Conservation (phyloP, 2,113 vertebrate genomes). For the Dipodomys ordii region DNA sequence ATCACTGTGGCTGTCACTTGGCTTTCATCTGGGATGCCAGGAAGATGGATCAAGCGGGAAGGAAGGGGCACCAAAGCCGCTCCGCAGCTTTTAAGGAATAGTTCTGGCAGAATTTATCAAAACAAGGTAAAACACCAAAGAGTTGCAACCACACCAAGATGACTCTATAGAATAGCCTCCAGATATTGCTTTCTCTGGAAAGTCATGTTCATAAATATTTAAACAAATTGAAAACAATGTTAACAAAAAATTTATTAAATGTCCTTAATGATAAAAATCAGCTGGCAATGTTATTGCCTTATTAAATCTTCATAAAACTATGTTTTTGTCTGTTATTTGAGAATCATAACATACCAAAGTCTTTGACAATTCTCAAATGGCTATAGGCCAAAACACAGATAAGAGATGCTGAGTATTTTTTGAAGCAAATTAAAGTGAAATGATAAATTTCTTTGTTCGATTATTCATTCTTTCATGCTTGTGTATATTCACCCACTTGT, state of each 20-base stretch:
- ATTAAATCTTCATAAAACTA: constrained; percentile 74
- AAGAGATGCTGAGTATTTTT: constrained; percentile 38
- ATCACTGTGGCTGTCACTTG: constrained; percentile 1
- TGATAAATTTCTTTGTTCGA: neutral
- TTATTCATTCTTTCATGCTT: neutral
- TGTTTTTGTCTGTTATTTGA: constrained; percentile 82
- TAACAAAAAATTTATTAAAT: constrained; percentile 84
- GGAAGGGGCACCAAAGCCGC: neutral
- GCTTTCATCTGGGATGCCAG: neutral
- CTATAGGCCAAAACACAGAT: constrained; percentile 44
- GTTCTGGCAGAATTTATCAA: constrained; percentile 38
- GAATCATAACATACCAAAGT: constrained; percentile 56
- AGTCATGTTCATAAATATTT: constrained; percentile 85
- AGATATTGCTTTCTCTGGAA: constrained; percentile 74
- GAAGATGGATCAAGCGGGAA: neutral
- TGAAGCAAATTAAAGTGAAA: constrained; percentile 33
- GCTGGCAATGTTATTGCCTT: constrained; percentile 57
- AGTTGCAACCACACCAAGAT: constrained; percentile 67
- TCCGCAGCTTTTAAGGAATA: neutral
- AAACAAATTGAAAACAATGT: constrained; percentile 85
- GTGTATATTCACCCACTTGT: neutral
- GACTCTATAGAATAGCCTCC: constrained; percentile 55
- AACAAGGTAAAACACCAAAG: constrained; percentile 35
- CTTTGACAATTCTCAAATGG: constrained; percentile 68
- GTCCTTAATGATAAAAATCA: constrained; percentile 75